phyloP scores from a whole-genome alignment of 2,888 invertebrate species.

The Sinodicranocentrus sp. region DNA sequence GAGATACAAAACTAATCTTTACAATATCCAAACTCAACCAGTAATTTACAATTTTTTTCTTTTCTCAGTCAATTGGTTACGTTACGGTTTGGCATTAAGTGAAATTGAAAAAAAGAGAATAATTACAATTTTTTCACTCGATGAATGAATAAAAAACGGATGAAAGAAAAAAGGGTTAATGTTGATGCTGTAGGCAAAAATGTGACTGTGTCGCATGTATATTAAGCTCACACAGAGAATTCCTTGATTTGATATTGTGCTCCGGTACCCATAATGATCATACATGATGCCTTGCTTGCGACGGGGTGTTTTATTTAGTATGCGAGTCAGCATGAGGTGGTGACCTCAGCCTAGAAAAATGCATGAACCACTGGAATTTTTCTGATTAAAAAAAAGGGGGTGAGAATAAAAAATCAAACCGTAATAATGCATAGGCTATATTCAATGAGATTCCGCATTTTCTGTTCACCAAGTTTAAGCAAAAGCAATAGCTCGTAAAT shows the following conservation, averaged over 20 bases:
- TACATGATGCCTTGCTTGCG: slow-evolving; percentile 14
- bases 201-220: too few relatives aligned
- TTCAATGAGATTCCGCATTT: slow-evolving; percentile 18
- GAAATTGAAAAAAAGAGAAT: slow-evolving; percentile 8
- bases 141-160: slow-evolving; percentile 5
- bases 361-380: slow-evolving; percentile 72
- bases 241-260: too few relatives aligned
- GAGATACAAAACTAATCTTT: too few relatives aligned
- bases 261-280: not conserved
- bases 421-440: slow-evolving; percentile 1
- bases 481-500: slow-evolving; percentile 47
- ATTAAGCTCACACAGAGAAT: too few relatives aligned
- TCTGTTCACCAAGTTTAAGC: slow-evolving; percentile 9
- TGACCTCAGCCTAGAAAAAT: slow-evolving; percentile 73
- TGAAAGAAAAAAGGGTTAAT: slow-evolving; percentile 32
- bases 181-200: too few relatives aligned
- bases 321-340: slow-evolving; percentile 42
- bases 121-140: slow-evolving; percentile 5
- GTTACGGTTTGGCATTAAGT: not conserved
- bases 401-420: slow-evolving; percentile 45
- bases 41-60: not conserved
- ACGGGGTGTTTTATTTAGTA: slow-evolving; percentile 44
- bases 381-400: slow-evolving; percentile 70
- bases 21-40: too few relatives aligned
- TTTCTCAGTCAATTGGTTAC: slow-evolving; percentile 46